Evolutionary conservation across 2,888 invertebrate genomes (phyloP).

Genomic region (Synergus japonicus): DNA sequence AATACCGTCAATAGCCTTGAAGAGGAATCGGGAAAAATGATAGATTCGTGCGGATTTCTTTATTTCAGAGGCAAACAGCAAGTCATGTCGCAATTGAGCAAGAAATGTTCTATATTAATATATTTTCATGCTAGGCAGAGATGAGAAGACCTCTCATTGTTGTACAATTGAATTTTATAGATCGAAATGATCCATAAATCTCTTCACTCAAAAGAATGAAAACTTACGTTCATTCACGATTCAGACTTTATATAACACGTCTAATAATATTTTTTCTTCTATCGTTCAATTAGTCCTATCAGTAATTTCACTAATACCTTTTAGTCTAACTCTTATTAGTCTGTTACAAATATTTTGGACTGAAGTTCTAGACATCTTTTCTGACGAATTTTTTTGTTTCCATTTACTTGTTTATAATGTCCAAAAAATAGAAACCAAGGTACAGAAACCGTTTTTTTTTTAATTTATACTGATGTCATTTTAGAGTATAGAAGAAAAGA

Average conservation of each 20-base stretch:
- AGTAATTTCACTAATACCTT: neutral
- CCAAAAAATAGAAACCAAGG: no score
- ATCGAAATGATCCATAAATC: neutral
- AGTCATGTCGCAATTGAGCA: neutral
- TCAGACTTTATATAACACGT: neutral
- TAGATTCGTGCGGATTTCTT: neutral
- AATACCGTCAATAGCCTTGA: slow-evolving; percentile 37
- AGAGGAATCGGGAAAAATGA: slow-evolving; percentile 1
- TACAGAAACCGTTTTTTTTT: no score
- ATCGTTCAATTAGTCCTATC: neutral
- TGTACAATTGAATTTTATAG: neutral
- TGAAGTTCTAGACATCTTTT: no score
- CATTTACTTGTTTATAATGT: no score
- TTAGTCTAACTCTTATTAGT: no score
- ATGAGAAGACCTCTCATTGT: neutral
- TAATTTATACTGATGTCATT: no score
- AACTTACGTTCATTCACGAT: neutral
- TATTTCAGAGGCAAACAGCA: neutral
- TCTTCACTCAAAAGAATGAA: neutral
- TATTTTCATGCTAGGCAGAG: neutral
- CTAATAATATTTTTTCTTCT: neutral
- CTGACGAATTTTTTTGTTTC: no score
- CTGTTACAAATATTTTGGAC: no score
- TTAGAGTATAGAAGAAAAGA: no score
- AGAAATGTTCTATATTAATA: neutral